Base-by-base conservation (phyloP, 2,113 vertebrate species). In the Setophaga coronata region DNA sequence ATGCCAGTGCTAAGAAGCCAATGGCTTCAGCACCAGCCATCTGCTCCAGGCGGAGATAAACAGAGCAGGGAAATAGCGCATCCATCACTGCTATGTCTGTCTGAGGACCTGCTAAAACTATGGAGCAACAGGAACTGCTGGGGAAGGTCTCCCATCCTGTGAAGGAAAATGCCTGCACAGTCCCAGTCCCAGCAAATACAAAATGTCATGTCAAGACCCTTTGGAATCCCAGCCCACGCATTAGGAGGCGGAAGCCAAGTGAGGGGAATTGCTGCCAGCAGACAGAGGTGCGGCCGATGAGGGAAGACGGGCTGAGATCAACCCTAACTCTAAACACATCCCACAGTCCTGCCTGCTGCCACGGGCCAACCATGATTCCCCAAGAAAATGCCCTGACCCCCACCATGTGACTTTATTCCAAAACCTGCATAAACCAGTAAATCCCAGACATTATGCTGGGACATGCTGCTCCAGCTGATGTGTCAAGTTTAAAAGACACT, bases 261-360 rank as follows among this genome's bases (percentile, higher is more conserved):
- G 3, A 51, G 16, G n/a, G 45, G n/a, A 60, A 56, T 14, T 0
- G 0, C 33, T 80, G 71, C 53, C 76, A 83, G 80, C 33, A 54
- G 74, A 79, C 1, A 25, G 36, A 40, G 70, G 62, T 8, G 0
- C 72, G 87, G 69, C 69, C 0, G 2, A 6, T 0, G 5, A 43
- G 24, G 36, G 43, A 45, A 77, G 18, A 31, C 42, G n/a, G 28
- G 58, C n/a, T 1, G 7, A 65, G 21, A 86, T 34, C 77, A 77
- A 3, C 4, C 40, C 36, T 10, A 5, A 23, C 48, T 43, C 34
- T 2, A 24, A 0, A 34, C 21, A 31, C 0, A 0, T 53, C 60
- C 60, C 58, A 23, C 1, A 2, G 25, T 20, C 64, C 65, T 70
- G 64, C 33, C 48, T 21, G 4, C 31, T 28, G 67, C 14, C 10